A percentile compares a stretch with the other conserved stretches of the same genome.
Evolutionary conservation across 37 sponge, comb jelly and placozoan species (phyloP).

Genomic region (Beroe forskalii): DNA sequence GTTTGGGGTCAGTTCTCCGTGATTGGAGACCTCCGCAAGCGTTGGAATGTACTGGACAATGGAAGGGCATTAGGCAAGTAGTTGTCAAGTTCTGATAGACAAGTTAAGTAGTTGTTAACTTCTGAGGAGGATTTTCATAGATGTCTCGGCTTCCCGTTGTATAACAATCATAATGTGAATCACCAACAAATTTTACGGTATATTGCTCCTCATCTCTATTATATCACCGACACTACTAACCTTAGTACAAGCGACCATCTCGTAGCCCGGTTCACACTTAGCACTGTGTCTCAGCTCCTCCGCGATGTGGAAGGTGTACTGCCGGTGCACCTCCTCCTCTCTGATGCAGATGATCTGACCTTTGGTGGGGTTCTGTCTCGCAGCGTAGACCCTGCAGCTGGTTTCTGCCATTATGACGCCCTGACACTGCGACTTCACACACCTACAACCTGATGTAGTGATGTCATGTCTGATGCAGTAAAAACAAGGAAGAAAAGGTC

Average conservation of each 20-base stretch:
- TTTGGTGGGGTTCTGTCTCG: neutral
- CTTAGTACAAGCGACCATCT: neutral
- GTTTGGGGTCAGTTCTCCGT: neutral
- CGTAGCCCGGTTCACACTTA: neutral
- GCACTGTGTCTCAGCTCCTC: neutral
- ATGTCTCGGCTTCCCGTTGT: too few relatives aligned
- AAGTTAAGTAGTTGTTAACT: too few relatives aligned
- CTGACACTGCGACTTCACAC: neutral
- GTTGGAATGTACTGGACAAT: neutral
- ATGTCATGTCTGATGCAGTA: too few relatives aligned
- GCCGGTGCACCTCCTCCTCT: neutral
- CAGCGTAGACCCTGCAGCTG: constrained; percentile 18
- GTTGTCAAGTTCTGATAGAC: too few relatives aligned
- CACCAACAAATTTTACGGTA: too few relatives aligned
- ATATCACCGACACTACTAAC: neutral
- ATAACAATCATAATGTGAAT: too few relatives aligned
- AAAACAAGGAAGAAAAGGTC: too few relatives aligned
- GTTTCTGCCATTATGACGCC: neutral
- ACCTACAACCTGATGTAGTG: constrained; percentile 14
- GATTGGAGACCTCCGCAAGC: neutral
- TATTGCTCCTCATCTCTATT: too few relatives aligned
- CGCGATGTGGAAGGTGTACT: neutral
- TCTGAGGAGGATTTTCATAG: too few relatives aligned
- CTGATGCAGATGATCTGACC: neutral
- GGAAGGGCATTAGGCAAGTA: too few relatives aligned